Evolutionary conservation across 2,113 vertebrate species (phyloP).

Genomic region (Ranitomeya imitator): DNA sequence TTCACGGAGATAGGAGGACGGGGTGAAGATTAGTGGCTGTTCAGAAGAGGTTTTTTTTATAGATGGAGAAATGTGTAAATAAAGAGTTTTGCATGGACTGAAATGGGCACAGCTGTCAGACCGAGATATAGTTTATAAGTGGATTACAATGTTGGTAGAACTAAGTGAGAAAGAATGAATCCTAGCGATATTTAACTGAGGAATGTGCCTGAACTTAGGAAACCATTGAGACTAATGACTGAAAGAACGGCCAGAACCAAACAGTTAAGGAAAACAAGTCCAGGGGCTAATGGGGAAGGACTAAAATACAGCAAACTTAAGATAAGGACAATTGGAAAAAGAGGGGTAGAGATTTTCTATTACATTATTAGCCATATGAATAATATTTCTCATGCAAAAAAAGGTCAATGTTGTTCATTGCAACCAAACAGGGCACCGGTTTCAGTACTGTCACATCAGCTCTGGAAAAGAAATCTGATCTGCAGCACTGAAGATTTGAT

Average conservation of each 20-base stretch:
- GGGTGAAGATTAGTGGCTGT: constrained; percentile 2
- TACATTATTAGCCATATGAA: neutral
- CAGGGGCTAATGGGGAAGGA: neutral
- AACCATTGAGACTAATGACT: constrained; percentile 26
- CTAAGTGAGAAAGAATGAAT: constrained; percentile 22
- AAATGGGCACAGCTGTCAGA: constrained; percentile 32
- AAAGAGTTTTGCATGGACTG: constrained; percentile 34
- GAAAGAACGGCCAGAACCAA: neutral
- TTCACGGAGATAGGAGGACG: constrained; percentile 15
- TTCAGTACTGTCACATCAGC: neutral
- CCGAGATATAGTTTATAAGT: constrained; percentile 32
- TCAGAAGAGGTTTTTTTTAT: neutral
- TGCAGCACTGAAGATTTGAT: no score
- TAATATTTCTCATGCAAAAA: neutral
- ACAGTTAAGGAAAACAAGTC: neutral
- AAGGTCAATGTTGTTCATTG: neutral
- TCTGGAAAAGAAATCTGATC: neutral
- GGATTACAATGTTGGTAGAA: constrained; percentile 42
- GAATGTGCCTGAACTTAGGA: constrained; percentile 4
- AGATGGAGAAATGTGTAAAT: constrained; percentile 28
- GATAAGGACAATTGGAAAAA: neutral
- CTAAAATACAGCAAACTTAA: neutral
- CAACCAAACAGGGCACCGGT: neutral
- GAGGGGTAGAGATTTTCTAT: neutral
- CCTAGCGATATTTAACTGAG: constrained; percentile 10